Evolutionary conservation across 2,113 vertebrate genomes (phyloP).

Genomic region (Pycnonotus jocosus): DNA sequence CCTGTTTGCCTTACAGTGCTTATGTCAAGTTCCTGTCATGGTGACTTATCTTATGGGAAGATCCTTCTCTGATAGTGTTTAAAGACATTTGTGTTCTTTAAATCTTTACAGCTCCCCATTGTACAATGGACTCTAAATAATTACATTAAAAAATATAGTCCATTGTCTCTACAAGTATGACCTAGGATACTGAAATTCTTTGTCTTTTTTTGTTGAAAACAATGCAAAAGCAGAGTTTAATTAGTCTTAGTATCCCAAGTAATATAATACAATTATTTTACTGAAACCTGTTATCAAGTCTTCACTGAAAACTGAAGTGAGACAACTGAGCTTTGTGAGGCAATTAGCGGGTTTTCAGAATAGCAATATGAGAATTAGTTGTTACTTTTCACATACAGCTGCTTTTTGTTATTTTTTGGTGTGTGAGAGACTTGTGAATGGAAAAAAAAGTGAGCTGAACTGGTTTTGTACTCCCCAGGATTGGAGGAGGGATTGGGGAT

Average conservation of each 20-base stretch:
- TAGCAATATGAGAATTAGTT: neutral
- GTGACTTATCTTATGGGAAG: neutral
- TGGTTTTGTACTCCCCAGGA: neutral
- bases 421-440: neutral
- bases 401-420: neutral
- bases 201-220: neutral
- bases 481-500: too few relatives aligned
- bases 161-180: neutral
- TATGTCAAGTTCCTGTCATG: neutral
- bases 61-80: neutral
- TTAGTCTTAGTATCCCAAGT: neutral
- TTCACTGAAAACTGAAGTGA: neutral
- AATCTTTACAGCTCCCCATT: neutral
- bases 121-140: neutral
- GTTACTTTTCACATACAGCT: neutral
- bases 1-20: neutral
- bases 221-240: neutral
- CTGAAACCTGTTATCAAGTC: neutral
- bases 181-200: neutral
- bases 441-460: neutral
- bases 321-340: neutral
- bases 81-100: neutral
- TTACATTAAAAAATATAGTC: neutral
- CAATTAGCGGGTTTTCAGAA: conserved; percentile 26
- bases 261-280: neutral